Percentiles rank a stretch among this genome's conserved stretches.
phyloP scores from a whole-genome alignment of 1,140 invertebrate genomes.

The Antheraea pernyi region DNA sequence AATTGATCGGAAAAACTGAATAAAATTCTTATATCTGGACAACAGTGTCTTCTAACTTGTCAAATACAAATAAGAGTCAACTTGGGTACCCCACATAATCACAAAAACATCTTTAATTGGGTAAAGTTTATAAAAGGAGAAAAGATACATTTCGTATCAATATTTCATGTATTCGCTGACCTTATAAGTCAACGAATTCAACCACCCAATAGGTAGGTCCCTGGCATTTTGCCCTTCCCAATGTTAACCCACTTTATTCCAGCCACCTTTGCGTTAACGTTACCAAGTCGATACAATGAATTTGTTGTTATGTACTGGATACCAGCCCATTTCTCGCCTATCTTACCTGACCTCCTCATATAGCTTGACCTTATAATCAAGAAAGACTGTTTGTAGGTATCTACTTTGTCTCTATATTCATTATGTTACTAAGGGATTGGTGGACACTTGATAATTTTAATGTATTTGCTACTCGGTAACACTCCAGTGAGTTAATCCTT shows the following conservation, averaged over 20 bases:
- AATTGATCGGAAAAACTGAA: too few species aligned
- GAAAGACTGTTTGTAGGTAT: background rate
- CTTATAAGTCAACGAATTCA: too few species aligned
- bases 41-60: too few species aligned
- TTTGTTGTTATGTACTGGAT: background rate
- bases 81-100: too few species aligned
- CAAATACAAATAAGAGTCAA: too few species aligned
- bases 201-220: too few species aligned
- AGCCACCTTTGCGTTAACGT: background rate
- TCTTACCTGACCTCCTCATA: background rate
- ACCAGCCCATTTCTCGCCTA: background rate
- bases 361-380: background rate
- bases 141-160: too few species aligned
- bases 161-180: too few species aligned
- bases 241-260: background rate
- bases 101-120: too few species aligned
- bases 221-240: background rate
- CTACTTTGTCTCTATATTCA: background rate
- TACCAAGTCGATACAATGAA: background rate
- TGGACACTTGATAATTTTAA: background rate
- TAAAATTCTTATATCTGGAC: too few species aligned
- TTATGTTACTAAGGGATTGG: constrained; percentile 1
- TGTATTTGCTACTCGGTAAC: background rate
- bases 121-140: too few species aligned
- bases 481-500: background rate